phyloP scores from a whole-genome alignment of 1,140 invertebrate genomes.

The Rhysida immarginata region DNA sequence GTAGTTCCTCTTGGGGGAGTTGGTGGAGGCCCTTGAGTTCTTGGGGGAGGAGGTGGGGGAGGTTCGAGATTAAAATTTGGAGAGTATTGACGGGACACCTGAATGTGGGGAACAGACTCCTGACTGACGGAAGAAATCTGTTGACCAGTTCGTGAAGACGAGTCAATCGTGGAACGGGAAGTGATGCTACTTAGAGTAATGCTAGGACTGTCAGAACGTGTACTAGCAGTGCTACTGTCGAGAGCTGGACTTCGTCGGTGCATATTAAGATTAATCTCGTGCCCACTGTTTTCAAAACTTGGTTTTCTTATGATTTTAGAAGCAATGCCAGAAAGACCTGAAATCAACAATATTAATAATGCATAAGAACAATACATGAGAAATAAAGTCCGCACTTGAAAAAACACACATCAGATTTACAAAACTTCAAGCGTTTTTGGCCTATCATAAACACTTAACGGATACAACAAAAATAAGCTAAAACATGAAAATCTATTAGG shows the following conservation, averaged over 20 bases:
- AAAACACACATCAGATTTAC: too few species aligned
- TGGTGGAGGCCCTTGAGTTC: slow-evolving; percentile 14
- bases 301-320: slow-evolving; percentile 69
- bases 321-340: slow-evolving; percentile 38
- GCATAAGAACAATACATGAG: too few species aligned
- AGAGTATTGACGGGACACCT: slow-evolving; percentile 39
- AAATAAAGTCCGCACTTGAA: too few species aligned
- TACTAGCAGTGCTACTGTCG: slow-evolving; percentile 71
- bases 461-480: too few species aligned
- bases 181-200: slow-evolving; percentile 11
- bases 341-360: slow-evolving; percentile 3
- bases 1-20: slow-evolving; percentile 20
- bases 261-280: slow-evolving; percentile 39
- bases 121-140: background rate
- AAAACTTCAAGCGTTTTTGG: too few species aligned
- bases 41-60: slow-evolving; percentile 28
- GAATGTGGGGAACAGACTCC: slow-evolving; percentile 17
- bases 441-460: too few species aligned
- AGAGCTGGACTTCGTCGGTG: slow-evolving; percentile 66
- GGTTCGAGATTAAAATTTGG: slow-evolving; percentile 36
- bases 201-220: slow-evolving; percentile 70
- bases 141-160: background rate
- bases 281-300: slow-evolving; percentile 47
- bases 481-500: too few species aligned
- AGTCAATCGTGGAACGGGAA: slow-evolving; percentile 7